These are phyloP conservation scores for Drosophila diplacantha DNA, from an alignment of 2,888 invertebrate genomes.

Conservation along the genomic window DNA sequence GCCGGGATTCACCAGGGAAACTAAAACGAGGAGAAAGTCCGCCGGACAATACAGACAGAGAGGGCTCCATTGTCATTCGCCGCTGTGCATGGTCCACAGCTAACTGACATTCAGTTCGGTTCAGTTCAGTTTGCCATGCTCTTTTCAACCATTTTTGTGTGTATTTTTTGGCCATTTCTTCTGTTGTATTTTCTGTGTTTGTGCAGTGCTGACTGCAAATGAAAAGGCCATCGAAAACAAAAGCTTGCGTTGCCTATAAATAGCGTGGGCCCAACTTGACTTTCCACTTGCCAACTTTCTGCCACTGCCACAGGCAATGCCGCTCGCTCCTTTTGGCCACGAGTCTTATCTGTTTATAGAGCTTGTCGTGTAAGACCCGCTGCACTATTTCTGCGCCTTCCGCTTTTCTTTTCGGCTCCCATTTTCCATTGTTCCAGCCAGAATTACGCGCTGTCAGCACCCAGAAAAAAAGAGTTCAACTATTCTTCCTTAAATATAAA, in stretches of 20 bases:
- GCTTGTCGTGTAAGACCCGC: conserved; percentile 59
- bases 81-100: conserved; percentile 53
- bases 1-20: conserved; percentile 7
- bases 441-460: conserved; percentile 10
- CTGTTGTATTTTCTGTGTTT: conserved; percentile 30
- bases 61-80: conserved; percentile 52
- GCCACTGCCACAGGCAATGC: conserved; percentile 20
- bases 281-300: conserved; percentile 65
- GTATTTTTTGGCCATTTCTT: conserved; percentile 40
- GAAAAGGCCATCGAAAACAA: conserved; percentile 72
- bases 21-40: conserved; percentile 15
- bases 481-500: background rate
- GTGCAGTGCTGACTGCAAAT: conserved; percentile 59
- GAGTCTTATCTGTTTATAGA: conserved; percentile 63
- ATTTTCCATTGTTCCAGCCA: conserved; percentile 5
- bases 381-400: conserved; percentile 23
- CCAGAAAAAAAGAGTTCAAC: background rate
- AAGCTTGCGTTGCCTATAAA: conserved; percentile 70
- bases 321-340: conserved; percentile 15
- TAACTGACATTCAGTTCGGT: conserved; percentile 35
- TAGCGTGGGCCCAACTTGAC: conserved; percentile 68
- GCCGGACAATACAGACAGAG: conserved; percentile 39
- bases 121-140: conserved; percentile 15
- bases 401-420: conserved; percentile 15
- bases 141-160: conserved; percentile 23